phyloP scores from a whole-genome alignment of 2,113 vertebrate genomes.

The Scomber colias region DNA sequence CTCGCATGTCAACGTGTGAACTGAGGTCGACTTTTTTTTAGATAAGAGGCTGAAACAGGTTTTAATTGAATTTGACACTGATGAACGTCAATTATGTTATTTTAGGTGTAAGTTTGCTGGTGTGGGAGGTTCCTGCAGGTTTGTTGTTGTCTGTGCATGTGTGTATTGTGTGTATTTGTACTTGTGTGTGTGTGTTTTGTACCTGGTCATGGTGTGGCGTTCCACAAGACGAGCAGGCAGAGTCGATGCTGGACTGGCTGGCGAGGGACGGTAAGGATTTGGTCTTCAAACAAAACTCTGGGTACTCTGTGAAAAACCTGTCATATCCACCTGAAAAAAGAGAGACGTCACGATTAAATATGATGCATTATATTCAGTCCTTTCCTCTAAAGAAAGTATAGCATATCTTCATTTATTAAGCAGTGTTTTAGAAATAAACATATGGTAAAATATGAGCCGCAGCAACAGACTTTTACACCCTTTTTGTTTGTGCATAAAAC shows the following conservation, averaged over 20 bases:
- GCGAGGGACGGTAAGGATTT: conserved; percentile 84
- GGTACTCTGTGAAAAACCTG: conserved; percentile 89
- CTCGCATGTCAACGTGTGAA: too few species aligned
- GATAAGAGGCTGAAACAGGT: neutral
- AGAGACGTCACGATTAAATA: neutral
- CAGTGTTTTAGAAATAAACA: neutral
- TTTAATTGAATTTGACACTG: neutral
- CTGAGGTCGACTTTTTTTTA: neutral
- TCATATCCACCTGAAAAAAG: conserved; percentile 92
- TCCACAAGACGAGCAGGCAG: conserved; percentile 93
- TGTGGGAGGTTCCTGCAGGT: neutral
- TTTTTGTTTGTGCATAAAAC: neutral
- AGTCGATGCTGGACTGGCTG: conserved; percentile 87
- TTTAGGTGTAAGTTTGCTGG: neutral
- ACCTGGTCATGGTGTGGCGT: conserved; percentile 97
- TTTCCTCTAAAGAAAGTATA: neutral
- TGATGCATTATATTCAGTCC: neutral
- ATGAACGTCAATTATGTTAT: neutral
- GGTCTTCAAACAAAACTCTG: conserved; percentile 90
- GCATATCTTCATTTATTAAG: neutral
- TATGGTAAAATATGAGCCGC: neutral
- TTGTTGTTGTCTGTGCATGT: too few species aligned
- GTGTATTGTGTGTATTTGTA: neutral
- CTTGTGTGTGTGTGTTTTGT: conserved; percentile 2
- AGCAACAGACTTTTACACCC: neutral